Conservation (phyloP, 2,113 vertebrate genomes). For the Campylorhamphus procurvoides region DNA sequence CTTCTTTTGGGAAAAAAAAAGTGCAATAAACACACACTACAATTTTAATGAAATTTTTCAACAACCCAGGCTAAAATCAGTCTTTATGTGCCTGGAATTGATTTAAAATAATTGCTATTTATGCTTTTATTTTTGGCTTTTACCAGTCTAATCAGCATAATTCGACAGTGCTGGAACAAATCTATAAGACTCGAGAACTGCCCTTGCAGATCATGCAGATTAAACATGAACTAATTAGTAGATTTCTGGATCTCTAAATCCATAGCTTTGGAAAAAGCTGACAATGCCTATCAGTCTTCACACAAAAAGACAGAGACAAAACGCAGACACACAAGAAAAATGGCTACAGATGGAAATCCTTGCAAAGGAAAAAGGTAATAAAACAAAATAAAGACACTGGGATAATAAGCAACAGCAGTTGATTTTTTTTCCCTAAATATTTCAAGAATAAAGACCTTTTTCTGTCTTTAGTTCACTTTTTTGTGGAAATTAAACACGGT, state of each 20-base stretch:
- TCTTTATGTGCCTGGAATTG: conserved; percentile 40
- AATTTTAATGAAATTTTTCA: neutral
- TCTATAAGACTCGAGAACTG: neutral
- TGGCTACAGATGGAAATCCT: neutral
- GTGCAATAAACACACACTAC: neutral
- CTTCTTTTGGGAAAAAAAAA: neutral
- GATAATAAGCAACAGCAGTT: neutral
- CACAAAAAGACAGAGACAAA: conserved; percentile 1
- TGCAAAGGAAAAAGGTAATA: neutral
- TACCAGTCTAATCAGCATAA: conserved; percentile 45
- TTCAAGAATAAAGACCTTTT: neutral
- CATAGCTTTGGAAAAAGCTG: conserved; percentile 15
- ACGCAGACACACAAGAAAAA: neutral
- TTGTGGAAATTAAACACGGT: neutral
- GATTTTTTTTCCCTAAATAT: neutral
- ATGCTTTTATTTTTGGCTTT: neutral
- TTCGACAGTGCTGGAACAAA: conserved; percentile 15
- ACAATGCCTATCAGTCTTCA: conserved; percentile 2
- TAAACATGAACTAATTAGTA: conserved; percentile 36
- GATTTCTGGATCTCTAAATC: conserved; percentile 38
- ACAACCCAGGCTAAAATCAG: conserved; percentile 10
- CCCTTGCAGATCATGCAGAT: conserved; percentile 17
- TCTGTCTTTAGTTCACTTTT: neutral
- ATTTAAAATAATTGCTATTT: conserved; percentile 56
- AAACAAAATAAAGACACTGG: neutral